Percentiles rank a stretch among this genome's conserved stretches.
Evolutionary conservation across 2,888 invertebrate species (phyloP).

Genomic region (Aspidiotus destructor): DNA sequence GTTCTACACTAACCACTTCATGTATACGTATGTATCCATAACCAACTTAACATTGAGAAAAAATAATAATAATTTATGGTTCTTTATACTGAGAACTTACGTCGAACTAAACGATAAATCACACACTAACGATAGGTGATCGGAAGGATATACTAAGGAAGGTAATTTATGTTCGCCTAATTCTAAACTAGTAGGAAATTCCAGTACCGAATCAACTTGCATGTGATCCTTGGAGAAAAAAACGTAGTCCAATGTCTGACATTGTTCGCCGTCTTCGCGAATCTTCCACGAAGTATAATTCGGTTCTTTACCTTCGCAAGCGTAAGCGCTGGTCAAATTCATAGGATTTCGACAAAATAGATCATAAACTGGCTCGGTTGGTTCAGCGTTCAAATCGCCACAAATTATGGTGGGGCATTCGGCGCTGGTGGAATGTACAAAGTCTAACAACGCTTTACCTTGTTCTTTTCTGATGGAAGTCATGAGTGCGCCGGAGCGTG

Average conservation of each 20-base stretch:
- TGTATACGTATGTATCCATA: not conserved
- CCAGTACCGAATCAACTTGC: constrained; percentile 48
- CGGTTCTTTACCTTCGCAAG: constrained; percentile 46
- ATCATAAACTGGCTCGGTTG: constrained; percentile 57
- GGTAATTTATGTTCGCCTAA: constrained; percentile 59
- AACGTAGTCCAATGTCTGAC: constrained; percentile 66
- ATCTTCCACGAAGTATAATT: constrained; percentile 67
- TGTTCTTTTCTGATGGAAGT: constrained; percentile 60
- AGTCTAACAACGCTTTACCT: constrained; percentile 54
- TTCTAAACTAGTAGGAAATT: constrained; percentile 55
- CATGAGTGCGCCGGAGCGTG: constrained; percentile 56
- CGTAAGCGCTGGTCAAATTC: constrained; percentile 38
- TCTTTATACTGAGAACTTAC: not conserved
- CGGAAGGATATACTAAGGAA: constrained; percentile 60
- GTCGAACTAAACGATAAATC: constrained; percentile 45
- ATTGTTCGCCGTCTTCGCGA: constrained; percentile 58
- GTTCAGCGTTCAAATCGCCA: constrained; percentile 70
- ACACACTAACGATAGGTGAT: constrained; percentile 63
- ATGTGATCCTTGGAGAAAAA: constrained; percentile 53
- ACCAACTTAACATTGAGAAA: constrained; percentile 15
- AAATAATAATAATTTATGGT: constrained; percentile 10
- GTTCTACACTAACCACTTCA: not conserved
- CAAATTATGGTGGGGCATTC: constrained; percentile 54
- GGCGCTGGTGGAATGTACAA: constrained; percentile 45
- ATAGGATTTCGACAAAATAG: constrained; percentile 44